Base-by-base conservation (phyloP, 1,140 invertebrate species). In the Danaus melanippus region DNA sequence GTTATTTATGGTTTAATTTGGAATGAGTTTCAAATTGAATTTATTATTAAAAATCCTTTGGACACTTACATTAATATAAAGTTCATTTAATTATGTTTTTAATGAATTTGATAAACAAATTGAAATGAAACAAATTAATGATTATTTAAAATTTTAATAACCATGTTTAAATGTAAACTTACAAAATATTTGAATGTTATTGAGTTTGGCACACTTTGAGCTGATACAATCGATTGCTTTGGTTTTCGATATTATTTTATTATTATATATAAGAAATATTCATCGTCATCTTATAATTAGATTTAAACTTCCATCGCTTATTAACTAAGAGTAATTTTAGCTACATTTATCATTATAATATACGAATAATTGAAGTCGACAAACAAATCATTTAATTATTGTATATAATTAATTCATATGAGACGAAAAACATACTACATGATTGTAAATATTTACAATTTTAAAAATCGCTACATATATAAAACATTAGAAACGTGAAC, bases 151-250 rank as follows among this genome's bases (percentile, higher is more conserved):
- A 66, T 76, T 71, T 70, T 67, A 21, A 64, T 65, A 62, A 53
- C 63, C 68, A 76, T 60, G 65, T 74, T 65, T 62, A 67, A 71
- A 74, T 74, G 69, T 76, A 74, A 78, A 77, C 69, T 79, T 81
- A 79, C 67, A 77, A 78, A 77, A 79, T 73, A 73, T 74, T 65
- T 61, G 64, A 72, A 50, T 58, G 56, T 71, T 60, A 69, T 56
- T 57, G 61, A 56, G 65, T 70, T 74, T 78, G 70, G 71, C 78
- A 80, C 67, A 71, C 56, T 58, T 70, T 78, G 71, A 74, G 70
- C 65, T 67, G 56, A 62, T 64, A 45, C 53, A 42, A 56, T 50
- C 51, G 46, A 64, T 61, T 67, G 56, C 56, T 64, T 61, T 58
- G 55, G 48, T 55, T 58, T 17, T 55, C 40, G 41, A 55, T 65